phyloP scores from a whole-genome alignment of 1,140 invertebrate species.

The Uloborus diversus region DNA sequence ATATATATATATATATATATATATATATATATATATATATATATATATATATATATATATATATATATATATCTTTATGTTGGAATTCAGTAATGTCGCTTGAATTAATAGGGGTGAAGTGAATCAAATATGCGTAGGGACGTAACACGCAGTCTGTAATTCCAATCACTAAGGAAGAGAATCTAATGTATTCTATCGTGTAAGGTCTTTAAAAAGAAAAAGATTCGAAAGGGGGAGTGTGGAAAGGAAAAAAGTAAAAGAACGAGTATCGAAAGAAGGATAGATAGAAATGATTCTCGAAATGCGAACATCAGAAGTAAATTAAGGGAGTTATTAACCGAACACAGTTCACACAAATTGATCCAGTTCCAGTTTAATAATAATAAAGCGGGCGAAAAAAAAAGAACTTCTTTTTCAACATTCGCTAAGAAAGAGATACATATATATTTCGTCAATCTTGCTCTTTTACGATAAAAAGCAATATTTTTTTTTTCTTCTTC shows the following conservation, averaged over 20 bases:
- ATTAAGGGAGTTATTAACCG: conserved; percentile 43
- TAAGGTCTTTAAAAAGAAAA: too few species aligned
- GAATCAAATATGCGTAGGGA: too few species aligned
- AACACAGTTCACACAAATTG: conserved; percentile 40
- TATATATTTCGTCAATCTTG: conserved; percentile 40
- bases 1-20: too few species aligned
- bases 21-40: too few species aligned
- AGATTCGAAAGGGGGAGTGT: background rate
- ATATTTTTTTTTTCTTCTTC: background rate
- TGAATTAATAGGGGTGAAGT: too few species aligned
- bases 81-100: too few species aligned
- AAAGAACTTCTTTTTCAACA: background rate
- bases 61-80: too few species aligned
- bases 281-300: background rate
- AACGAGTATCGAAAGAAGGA: background rate
- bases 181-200: too few species aligned
- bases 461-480: conserved; percentile 1
- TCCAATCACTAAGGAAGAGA: too few species aligned
- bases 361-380: conserved; percentile 39
- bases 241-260: background rate
- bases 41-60: too few species aligned
- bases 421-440: conserved; percentile 4
- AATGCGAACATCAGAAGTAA: conserved; percentile 20
- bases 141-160: too few species aligned
- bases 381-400: conserved; percentile 24